These are phyloP conservation scores for Ctenodactylus gundi DNA, from an alignment of 2,113 vertebrate species.

Conservation along the genomic window DNA sequence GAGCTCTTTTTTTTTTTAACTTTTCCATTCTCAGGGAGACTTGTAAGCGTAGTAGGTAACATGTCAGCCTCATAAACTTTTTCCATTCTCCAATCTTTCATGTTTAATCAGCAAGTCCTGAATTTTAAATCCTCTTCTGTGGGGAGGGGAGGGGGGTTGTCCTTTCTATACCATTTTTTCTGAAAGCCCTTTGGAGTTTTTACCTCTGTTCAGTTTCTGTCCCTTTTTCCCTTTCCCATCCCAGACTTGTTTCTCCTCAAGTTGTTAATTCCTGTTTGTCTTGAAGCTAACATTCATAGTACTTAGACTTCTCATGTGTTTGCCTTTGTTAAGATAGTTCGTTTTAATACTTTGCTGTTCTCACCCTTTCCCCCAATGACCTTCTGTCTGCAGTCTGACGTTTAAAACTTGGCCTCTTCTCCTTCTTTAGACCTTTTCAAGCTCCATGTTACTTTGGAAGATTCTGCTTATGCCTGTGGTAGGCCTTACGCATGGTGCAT, in stretches of 20 bases:
- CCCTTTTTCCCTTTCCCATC: neutral
- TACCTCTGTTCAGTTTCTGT: neutral
- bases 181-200: neutral
- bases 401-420: neutral
- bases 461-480: neutral
- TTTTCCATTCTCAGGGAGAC: too few species aligned
- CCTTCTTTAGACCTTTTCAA: neutral
- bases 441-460: neutral
- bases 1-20: neutral
- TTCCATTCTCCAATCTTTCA: neutral
- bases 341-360: neutral
- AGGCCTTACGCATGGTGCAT: neutral
- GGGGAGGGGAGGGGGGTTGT: neutral
- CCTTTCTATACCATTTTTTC: neutral
- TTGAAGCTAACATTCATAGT: neutral
- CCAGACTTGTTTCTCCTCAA: neutral
- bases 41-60: too few species aligned
- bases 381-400: neutral
- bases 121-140: neutral
- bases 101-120: neutral
- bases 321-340: neutral
- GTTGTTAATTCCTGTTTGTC: neutral
- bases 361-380: neutral
- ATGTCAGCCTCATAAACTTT: too few species aligned
- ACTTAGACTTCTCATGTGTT: neutral